These are phyloP conservation scores for Drosophila kikkawai DNA, from an alignment of 1,140 invertebrate genomes.

Conservation along the genomic window DNA sequence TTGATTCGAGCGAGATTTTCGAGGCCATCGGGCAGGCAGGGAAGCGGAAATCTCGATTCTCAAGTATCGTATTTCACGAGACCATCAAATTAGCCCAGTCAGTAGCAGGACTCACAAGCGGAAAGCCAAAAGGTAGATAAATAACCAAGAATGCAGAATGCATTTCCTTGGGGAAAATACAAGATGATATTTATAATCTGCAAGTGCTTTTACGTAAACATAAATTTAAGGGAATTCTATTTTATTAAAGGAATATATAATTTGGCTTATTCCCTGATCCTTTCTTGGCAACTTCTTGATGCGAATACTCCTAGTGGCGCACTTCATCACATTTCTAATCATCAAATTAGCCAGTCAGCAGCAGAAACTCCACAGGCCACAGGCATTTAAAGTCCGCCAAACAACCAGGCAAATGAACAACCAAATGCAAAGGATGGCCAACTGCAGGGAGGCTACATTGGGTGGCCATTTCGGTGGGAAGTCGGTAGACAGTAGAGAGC, in stretches of 20 bases:
- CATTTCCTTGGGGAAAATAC: conserved; percentile 2
- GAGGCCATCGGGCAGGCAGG: conserved; percentile 16
- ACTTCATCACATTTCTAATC: conserved; percentile 35
- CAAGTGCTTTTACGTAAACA: not conserved
- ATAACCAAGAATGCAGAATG: conserved; percentile 16
- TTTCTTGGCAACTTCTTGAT: not conserved
- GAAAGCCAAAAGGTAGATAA: conserved; percentile 9
- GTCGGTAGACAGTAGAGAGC: conserved; percentile 14
- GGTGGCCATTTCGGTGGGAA: conserved; percentile 10
- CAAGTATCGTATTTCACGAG: conserved; percentile 52
- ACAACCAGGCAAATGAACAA: conserved; percentile 29
- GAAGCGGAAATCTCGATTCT: conserved; percentile 39
- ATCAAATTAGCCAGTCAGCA: conserved; percentile 49
- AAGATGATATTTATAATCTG: not conserved
- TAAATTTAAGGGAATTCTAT: not conserved
- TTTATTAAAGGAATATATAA: too few relatives aligned
- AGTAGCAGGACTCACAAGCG: conserved; percentile 30
- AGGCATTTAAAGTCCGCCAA: conserved; percentile 40
- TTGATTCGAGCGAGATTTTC: conserved; percentile 27
- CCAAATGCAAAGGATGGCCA: conserved; percentile 17
- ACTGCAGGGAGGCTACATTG: not conserved
- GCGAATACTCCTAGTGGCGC: not conserved
- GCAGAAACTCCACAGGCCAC: conserved; percentile 25
- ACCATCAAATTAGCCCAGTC: conserved; percentile 57
- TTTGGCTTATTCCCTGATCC: not conserved